Evolutionary conservation across 2,797 vertebrate species (phyloP).

Genomic region (Aselliscus stoliczkanus): DNA sequence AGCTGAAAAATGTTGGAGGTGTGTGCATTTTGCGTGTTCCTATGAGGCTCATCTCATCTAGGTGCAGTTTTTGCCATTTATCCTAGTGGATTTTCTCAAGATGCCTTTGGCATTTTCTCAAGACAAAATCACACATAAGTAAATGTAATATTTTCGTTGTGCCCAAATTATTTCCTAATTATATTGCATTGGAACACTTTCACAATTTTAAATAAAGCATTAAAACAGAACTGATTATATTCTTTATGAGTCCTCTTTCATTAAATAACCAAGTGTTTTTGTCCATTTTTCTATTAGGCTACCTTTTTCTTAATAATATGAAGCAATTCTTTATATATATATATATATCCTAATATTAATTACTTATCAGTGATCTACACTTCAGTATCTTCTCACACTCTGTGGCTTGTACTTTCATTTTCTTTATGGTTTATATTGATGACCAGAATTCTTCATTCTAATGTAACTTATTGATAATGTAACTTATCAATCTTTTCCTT

Average conservation of each 20-base stretch:
- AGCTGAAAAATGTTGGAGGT: neutral
- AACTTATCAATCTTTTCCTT: neutral
- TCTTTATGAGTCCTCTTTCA: neutral
- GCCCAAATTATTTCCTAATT: neutral
- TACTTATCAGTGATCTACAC: neutral
- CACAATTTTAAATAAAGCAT: constrained; percentile 24
- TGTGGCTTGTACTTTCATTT: neutral
- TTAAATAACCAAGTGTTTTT: neutral
- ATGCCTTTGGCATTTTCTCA: no score
- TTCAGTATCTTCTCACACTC: neutral
- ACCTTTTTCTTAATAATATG: neutral
- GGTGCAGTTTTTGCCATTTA: neutral
- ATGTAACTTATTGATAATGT: neutral
- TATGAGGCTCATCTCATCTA: neutral
- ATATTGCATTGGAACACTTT: neutral
- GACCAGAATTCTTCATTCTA: constrained; percentile 18
- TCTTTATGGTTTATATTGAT: constrained; percentile 15
- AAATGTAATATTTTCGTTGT: neutral
- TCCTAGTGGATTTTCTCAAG: no score
- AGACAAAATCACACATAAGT: neutral
- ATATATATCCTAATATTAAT: neutral
- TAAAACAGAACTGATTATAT: neutral
- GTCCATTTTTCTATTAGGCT: neutral
- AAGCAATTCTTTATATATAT: neutral
- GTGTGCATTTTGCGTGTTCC: neutral